These are phyloP conservation scores for Nothobranchius kuhntae DNA, from an alignment of 2,113 vertebrate genomes.

Conservation along the genomic window DNA sequence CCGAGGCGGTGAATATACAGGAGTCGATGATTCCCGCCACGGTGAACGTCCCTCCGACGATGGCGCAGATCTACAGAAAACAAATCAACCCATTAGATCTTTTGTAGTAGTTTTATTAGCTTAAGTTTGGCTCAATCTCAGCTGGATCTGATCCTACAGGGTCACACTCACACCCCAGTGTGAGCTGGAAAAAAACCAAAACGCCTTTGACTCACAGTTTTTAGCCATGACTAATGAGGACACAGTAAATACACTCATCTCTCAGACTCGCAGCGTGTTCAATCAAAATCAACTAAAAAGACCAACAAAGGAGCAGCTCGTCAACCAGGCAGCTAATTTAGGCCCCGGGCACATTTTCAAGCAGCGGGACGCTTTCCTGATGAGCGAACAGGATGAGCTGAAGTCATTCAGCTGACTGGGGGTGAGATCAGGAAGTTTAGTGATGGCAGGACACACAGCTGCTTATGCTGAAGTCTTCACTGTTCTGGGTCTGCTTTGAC, in stretches of 20 bases:
- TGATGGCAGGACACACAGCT: too few relatives aligned
- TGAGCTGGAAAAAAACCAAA: conserved; percentile 17
- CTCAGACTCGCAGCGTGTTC: conserved; percentile 28
- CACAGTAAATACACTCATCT: conserved; percentile 50
- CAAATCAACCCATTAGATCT: conserved; percentile 5
- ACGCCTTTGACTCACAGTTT: conserved; percentile 44
- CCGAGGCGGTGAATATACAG: conserved; percentile 97
- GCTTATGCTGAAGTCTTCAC: too few relatives aligned
- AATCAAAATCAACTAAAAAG: conserved; percentile 23
- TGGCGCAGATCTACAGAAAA: conserved; percentile 91
- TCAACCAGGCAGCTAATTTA: conserved; percentile 26
- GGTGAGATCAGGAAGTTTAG: not conserved
- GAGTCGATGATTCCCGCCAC: conserved; percentile 98
- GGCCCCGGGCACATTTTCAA: conserved; percentile 27
- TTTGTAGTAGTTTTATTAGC: not conserved
- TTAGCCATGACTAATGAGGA: conserved; percentile 56
- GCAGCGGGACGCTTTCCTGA: conserved; percentile 35
- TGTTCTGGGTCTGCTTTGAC: too few relatives aligned
- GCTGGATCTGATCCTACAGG: conserved; percentile 10
- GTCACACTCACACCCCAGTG: conserved; percentile 4
- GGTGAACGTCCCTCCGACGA: conserved; percentile 97
- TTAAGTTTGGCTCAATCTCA: not conserved
- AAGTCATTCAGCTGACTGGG: conserved; percentile 13
- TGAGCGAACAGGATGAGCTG: not conserved
- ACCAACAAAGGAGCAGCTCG: conserved; percentile 35